Evolutionary conservation across 2,888 invertebrate species (phyloP), one percentile per base, ranked within the genome.

Genomic region (Agriopis leucophaearia): DNA sequence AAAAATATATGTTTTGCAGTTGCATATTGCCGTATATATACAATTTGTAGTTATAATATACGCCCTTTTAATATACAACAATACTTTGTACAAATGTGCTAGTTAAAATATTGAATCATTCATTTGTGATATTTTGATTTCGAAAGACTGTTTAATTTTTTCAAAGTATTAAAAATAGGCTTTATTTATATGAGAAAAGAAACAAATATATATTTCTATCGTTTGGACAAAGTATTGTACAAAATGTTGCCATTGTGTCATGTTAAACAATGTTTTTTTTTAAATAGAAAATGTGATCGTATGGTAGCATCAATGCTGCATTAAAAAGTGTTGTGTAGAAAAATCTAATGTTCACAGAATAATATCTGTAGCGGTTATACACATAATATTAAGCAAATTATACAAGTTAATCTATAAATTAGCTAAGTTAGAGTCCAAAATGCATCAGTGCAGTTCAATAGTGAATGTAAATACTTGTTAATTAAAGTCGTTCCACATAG

Each of bases 141-240:
- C 65, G 71, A 75, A 83, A 86, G 81, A 82, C 81, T 84, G 81
- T 70, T 74, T 76, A 16, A 48, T 73, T 74, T 77, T 72, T 76
- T 82, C 72, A 69, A 82, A 86, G 85, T 86, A 86, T 85, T 85
- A 81, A 73, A 58, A 74, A 70, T 76, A 69, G 76, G 72, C 74
- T 81, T 79, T 77, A 81, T 77, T 78, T 72, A 69, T 60, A 56
- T 54, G 42, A 48, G 15, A 69, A 70, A 66, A 70, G 59, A 61
- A 50, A 52, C 15, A 66, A 52, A 61, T 66, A 68, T 63, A 71
- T 71, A 70, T 70, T 67, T 68, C 66, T 71, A 74, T 72, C 74
- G 72, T 83, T 85, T 87, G 84, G 73, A 83, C 84, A 84, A 84
- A 85, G 86, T 87, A 86, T 87, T 87, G 84, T 76, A 64, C 71